Evolutionary conservation across 2,113 vertebrate species (phyloP), one percentile per base, ranked within the genome.

Genomic region (Hippolais icterina): DNA sequence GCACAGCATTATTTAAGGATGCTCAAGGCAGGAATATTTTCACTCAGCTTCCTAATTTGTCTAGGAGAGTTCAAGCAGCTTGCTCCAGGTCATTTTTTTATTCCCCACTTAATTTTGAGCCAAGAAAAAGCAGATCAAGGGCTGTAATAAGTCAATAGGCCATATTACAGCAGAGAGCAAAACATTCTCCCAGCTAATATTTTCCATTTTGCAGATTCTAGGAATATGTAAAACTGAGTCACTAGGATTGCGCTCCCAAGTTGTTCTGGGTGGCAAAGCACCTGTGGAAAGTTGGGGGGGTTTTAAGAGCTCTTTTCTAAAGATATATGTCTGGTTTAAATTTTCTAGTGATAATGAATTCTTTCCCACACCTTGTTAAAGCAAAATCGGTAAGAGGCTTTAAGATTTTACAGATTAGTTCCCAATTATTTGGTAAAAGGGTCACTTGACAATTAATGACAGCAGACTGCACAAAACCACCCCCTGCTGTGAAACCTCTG

Each of bases 191-290:
- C n/a, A n/a, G n/a, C n/a, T n/a, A n/a, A n/a, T n/a, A n/a, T n/a
- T n/a, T n/a, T n/a, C n/a, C n/a, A n/a, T n/a, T n/a, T n/a, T n/a
- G n/a, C n/a, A n/a, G n/a, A n/a, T n/a, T n/a, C n/a, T n/a, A n/a
- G n/a, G n/a, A n/a, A n/a, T n/a, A n/a, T n/a, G n/a, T n/a, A n/a
- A n/a, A n/a, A n/a, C n/a, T n/a, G 2, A 89, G 84, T 39, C 61
- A 18, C 60, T 83, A 79, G 60, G 66, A 87, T 25, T 29, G 53
- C 20, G 6, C 11, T 83, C 57, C 59, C 78, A 83, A 8, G 28
- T 49, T 91, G 91, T 76, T 82, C 87, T 89, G 70, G 64, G 85
- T 92, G 90, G 90, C 72, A 94, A 84, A 86, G 79, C 71, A 94
- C 49, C n/a, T 66, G 11, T 64, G 42, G 66, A 93, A 96, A 95